A percentile compares a stretch with the other conserved stretches of the same genome.
Conservation (phyloP, 1,140 invertebrate species). For the Zaprionus kolodkinae region DNA sequence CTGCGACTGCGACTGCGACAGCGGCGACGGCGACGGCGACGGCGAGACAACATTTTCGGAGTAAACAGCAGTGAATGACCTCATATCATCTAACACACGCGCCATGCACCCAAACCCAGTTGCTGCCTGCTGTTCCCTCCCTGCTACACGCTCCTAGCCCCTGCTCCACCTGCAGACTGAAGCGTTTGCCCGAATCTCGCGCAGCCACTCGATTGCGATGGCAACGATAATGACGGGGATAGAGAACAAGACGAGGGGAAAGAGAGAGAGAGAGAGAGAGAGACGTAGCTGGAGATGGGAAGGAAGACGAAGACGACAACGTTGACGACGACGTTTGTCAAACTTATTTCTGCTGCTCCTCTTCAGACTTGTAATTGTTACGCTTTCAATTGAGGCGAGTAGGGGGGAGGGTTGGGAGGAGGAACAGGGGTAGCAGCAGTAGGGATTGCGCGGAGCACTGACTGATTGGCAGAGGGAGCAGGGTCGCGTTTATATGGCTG, state of each 20-base stretch:
- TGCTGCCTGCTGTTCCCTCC: background rate
- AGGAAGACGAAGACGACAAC: background rate
- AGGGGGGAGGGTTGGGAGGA: background rate
- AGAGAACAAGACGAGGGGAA: too few relatives aligned
- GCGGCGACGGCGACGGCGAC: conserved; percentile 18
- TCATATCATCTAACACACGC: conserved; percentile 83
- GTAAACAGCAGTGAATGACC: conserved; percentile 83
- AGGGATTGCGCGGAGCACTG: background rate
- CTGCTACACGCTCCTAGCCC: background rate
- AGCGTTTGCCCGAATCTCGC: conserved; percentile 53
- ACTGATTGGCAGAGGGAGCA: background rate
- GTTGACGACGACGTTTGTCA: conserved; percentile 38
- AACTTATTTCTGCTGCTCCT: conserved; percentile 56
- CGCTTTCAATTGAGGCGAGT: conserved; percentile 48
- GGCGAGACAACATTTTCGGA: conserved; percentile 74
- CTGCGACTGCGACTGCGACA: conserved; percentile 6
- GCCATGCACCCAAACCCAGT: conserved; percentile 70
- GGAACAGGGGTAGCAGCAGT: background rate
- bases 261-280: too few relatives aligned
- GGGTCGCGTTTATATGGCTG: conserved; percentile 21
- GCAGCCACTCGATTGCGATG: conserved; percentile 46
- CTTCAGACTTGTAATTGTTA: conserved; percentile 79
- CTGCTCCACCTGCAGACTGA: conserved; percentile 63
- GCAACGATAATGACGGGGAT: conserved; percentile 30
- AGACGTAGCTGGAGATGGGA: conserved; percentile 4